phyloP scores from a whole-genome alignment of 1,140 invertebrate genomes.

The Psilanteris sp. region DNA sequence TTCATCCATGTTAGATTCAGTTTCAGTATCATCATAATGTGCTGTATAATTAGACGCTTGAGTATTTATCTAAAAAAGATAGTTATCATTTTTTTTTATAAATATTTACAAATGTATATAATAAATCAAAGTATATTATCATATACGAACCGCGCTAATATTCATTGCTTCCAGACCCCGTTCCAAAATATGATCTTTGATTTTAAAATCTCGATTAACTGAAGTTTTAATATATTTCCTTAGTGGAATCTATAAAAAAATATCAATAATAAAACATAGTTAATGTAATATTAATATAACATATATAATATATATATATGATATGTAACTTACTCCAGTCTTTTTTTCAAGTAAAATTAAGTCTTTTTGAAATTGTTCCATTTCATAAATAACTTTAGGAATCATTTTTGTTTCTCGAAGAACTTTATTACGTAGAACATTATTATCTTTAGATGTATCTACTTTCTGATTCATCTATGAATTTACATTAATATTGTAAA shows the following conservation, averaged over 20 bases:
- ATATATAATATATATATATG: too few relatives aligned
- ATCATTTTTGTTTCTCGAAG: slow-evolving; percentile 82
- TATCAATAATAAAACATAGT: background rate
- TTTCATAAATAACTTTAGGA: slow-evolving; percentile 81
- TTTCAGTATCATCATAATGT: background rate
- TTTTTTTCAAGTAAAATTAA: slow-evolving; percentile 82
- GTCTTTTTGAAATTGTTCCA: slow-evolving; percentile 83
- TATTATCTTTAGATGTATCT: slow-evolving; percentile 73
- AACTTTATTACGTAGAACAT: slow-evolving; percentile 80
- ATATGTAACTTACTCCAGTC: slow-evolving; percentile 73
- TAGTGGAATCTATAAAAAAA: slow-evolving; percentile 73
- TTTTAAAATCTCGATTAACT: slow-evolving; percentile 81
- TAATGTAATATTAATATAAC: too few relatives aligned
- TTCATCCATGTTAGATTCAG: slow-evolving; percentile 3
- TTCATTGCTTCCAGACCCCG: slow-evolving; percentile 78
- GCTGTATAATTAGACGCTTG: slow-evolving; percentile 5
- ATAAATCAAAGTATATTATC: background rate
- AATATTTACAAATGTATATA: too few relatives aligned
- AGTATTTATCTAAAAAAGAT: slow-evolving; percentile 38
- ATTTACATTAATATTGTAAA: background rate
- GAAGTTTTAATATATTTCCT: slow-evolving; percentile 81
- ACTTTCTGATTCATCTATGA: slow-evolving; percentile 70
- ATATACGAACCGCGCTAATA: slow-evolving; percentile 67
- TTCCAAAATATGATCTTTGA: slow-evolving; percentile 76
- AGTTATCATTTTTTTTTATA: too few relatives aligned